phyloP scores from a whole-genome alignment of 2,797 vertebrate genomes.

The Cephalopachus bancanus region DNA sequence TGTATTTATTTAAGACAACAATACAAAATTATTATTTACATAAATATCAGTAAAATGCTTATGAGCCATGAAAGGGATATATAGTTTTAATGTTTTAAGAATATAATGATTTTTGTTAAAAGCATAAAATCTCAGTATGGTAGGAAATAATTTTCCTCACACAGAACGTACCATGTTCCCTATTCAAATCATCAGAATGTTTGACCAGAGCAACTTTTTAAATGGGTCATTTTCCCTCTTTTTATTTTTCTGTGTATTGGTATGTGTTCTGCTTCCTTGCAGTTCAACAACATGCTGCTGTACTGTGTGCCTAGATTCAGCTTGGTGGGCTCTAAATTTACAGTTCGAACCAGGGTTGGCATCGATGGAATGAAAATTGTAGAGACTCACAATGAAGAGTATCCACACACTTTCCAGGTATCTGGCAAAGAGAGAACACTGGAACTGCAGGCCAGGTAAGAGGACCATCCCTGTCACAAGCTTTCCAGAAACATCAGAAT shows the following conservation, averaged over 20 bases:
- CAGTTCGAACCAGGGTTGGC: slow-evolving; percentile 95
- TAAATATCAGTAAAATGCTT: slow-evolving; percentile 13
- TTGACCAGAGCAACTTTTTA: neutral
- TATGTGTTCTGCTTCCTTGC: slow-evolving; percentile 2
- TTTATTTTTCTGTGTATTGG: neutral
- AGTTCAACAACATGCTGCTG: slow-evolving; percentile 99
- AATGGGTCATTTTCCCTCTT: neutral
- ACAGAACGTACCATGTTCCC: neutral
- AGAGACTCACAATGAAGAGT: slow-evolving; percentile 96
- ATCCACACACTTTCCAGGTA: slow-evolving; percentile 99
- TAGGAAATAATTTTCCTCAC: slow-evolving; percentile 9
- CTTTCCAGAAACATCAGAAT: neutral
- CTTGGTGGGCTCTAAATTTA: slow-evolving; percentile 96
- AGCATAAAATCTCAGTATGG: neutral
- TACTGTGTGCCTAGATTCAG: slow-evolving; percentile 99
- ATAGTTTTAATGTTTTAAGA: slow-evolving; percentile 20
- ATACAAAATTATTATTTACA: slow-evolving; percentile 17
- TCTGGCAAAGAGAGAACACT: slow-evolving; percentile 97
- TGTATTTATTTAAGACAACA: neutral
- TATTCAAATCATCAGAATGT: neutral
- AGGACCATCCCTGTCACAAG: neutral
- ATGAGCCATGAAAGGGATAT: slow-evolving; percentile 29
- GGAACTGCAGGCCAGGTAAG: slow-evolving; percentile 97
- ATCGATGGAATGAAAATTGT: slow-evolving; percentile 97
- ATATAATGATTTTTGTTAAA: neutral